A percentile compares a stretch with the other conserved stretches of the same genome.
phyloP scores from a whole-genome alignment of 1,140 invertebrate genomes.

The Cryptotermes secundus region DNA sequence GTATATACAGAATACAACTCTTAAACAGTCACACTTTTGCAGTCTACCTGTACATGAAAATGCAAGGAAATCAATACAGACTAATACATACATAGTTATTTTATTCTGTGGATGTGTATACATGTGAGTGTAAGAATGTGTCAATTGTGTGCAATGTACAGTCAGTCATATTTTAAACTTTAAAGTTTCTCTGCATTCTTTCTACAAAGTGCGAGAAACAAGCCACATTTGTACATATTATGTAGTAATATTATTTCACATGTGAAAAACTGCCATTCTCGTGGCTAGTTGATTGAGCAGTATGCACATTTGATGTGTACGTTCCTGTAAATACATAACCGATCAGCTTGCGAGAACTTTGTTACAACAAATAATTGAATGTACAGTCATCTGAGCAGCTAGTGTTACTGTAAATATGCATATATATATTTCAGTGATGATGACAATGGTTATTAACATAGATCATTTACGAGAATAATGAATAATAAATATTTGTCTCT shows the following conservation, averaged over 20 bases:
- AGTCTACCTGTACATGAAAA: neutral
- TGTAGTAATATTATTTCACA: constrained; percentile 12
- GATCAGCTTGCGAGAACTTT: neutral
- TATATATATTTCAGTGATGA: neutral
- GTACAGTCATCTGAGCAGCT: constrained; percentile 10
- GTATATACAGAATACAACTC: neutral
- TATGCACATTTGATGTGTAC: neutral
- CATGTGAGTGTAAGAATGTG: neutral
- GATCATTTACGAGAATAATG: constrained; percentile 7
- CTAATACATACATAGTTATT: neutral
- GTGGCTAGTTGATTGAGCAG: neutral
- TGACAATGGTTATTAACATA: constrained; percentile 18
- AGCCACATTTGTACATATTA: neutral
- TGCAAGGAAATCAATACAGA: neutral
- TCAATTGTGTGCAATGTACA: neutral
- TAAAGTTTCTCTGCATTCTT: neutral
- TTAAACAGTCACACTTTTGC: neutral
- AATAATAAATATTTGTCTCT: constrained; percentile 14
- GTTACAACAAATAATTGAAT: constrained; percentile 5
- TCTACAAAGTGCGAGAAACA: neutral
- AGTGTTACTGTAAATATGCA: neutral
- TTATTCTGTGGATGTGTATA: neutral
- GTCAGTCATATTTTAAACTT: neutral
- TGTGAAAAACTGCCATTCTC: neutral
- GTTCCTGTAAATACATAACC: neutral